These are phyloP conservation scores for Morelia viridis DNA, from an alignment of 2,797 vertebrate species.

Conservation along the genomic window DNA sequence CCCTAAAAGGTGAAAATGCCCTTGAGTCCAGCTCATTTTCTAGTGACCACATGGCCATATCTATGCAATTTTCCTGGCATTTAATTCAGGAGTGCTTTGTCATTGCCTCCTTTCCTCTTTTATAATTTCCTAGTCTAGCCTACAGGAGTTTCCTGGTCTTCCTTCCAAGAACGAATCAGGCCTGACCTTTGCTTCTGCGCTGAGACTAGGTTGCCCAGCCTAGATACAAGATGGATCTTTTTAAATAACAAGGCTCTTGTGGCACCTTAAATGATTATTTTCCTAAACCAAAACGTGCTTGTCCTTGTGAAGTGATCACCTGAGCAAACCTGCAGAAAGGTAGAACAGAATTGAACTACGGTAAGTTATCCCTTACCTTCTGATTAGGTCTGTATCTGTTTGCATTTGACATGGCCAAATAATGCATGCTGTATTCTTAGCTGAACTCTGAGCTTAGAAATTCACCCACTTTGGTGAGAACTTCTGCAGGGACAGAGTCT, in stretches of 20 bases:
- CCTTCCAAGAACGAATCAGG: not conserved
- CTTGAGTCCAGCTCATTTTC: not conserved
- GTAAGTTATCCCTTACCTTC: not conserved
- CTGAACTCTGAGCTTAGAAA: not conserved
- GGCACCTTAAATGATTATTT: not conserved
- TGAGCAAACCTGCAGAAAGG: not conserved
- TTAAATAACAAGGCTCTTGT: not conserved
- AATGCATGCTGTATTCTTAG: not conserved
- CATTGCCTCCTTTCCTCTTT: not conserved
- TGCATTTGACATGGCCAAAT: not conserved
- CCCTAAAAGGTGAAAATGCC: not conserved
- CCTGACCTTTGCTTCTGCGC: not conserved
- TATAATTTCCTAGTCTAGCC: not conserved
- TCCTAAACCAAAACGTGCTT: not conserved
- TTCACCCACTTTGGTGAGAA: not conserved
- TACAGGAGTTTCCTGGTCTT: not conserved
- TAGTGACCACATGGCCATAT: not conserved
- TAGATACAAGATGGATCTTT: not conserved
- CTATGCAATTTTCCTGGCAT: not conserved
- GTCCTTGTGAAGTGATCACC: not conserved
- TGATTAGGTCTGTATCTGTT: not conserved
- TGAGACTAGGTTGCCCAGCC: not conserved
- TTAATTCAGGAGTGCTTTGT: not conserved
- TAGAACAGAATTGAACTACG: not conserved
- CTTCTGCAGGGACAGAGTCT: not conserved